These are phyloP conservation scores for Bombus confusus DNA, from an alignment of 1,140 invertebrate genomes.

Conservation along the genomic window DNA sequence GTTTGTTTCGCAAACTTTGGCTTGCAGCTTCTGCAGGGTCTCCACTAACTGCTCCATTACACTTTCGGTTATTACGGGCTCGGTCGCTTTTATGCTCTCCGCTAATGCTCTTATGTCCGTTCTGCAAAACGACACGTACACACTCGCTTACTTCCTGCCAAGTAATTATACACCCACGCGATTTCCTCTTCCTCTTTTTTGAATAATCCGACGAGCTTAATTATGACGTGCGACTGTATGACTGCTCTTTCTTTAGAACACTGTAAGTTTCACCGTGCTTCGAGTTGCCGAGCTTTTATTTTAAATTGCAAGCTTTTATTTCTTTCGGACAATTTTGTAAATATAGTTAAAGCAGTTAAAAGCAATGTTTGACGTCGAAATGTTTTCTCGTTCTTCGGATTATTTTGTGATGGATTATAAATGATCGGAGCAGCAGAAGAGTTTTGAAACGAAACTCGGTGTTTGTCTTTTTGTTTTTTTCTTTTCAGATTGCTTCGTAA, in stretches of 20 bases:
- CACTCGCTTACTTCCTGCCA: constrained; percentile 6
- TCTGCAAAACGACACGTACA: constrained; percentile 75
- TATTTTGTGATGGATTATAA: no score
- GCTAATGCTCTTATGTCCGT: constrained; percentile 84
- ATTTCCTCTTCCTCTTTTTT: not conserved
- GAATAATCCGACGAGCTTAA: not conserved
- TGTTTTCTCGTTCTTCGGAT: no score
- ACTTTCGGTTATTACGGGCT: constrained; percentile 83
- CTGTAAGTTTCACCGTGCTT: no score
- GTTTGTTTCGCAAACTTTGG: constrained; percentile 81
- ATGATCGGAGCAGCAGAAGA: no score
- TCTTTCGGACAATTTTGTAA: no score
- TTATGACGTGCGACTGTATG: not conserved
- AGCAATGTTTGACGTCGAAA: no score
- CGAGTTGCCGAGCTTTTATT: no score
- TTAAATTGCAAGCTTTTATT: no score
- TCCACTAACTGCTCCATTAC: constrained; percentile 84
- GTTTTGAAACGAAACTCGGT: not conserved
- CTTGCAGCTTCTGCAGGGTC: constrained; percentile 82
- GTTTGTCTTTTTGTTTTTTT: no score
- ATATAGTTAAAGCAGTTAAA: no score
- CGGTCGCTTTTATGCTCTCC: constrained; percentile 80
- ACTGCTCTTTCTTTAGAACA: not conserved
- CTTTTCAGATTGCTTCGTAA: not conserved
- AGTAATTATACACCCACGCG: constrained; percentile 12